Evolutionary conservation across 2,888 invertebrate species (phyloP).

Genomic region (Drosophila hamatofila): DNA sequence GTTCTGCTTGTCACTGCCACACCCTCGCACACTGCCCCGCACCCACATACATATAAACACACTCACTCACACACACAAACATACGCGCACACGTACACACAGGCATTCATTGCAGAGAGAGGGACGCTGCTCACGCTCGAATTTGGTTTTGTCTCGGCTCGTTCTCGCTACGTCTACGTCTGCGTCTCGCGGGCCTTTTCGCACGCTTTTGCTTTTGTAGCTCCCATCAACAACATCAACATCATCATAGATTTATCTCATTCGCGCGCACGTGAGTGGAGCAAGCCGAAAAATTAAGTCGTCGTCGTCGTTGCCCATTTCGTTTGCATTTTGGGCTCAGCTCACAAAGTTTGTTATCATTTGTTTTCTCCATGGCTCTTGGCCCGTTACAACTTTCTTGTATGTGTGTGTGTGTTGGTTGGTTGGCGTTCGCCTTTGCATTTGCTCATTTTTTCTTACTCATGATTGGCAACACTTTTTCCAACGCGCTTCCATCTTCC

Average conservation of each 20-base stretch:
- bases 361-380: constrained; percentile 37
- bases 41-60: constrained; percentile 19
- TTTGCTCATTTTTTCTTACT: constrained; percentile 34
- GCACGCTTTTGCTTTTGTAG: constrained; percentile 63
- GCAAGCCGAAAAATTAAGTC: constrained; percentile 68
- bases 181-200: constrained; percentile 65
- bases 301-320: constrained; percentile 57
- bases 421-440: constrained; percentile 16
- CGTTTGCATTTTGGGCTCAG: constrained; percentile 35
- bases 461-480: constrained; percentile 62
- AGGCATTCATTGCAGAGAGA: constrained; percentile 21
- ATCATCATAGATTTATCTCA: constrained; percentile 79
- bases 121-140: constrained; percentile 38
- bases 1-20: constrained; percentile 75
- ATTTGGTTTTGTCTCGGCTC: constrained; percentile 53
- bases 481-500: constrained; percentile 24
- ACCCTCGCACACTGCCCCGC: constrained; percentile 64
- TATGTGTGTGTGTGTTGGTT: not conserved
- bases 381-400: constrained; percentile 46
- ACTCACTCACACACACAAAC: constrained; percentile 4
- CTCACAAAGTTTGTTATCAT: constrained; percentile 49
- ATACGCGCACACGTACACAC: not conserved
- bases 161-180: constrained; percentile 36
- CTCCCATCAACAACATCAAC: constrained; percentile 51
- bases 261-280: constrained; percentile 76